Evolutionary conservation across 2,797 vertebrate species (phyloP).

Genomic region (Pantherophis alleghaniensis): DNA sequence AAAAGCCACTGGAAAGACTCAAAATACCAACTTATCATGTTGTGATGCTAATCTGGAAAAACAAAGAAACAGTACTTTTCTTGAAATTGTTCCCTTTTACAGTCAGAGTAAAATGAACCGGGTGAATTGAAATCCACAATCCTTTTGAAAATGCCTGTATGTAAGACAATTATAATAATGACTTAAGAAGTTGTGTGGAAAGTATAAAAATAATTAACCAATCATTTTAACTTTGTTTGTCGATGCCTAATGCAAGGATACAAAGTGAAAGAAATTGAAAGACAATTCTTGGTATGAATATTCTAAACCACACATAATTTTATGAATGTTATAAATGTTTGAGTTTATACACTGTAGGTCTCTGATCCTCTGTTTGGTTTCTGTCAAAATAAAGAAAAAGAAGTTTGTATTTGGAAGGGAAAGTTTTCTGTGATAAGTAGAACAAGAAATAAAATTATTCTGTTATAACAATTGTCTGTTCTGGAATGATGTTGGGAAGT

Average conservation of each 20-base stretch:
- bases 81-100: slow-evolving; percentile 31
- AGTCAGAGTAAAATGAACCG: neutral
- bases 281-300: neutral
- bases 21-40: neutral
- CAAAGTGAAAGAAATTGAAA: neutral
- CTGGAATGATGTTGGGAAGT: neutral
- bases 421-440: neutral
- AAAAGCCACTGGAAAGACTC: neutral
- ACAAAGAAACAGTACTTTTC: slow-evolving; percentile 39
- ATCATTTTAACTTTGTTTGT: neutral
- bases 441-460: neutral
- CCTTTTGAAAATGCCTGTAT: slow-evolving; percentile 2
- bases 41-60: slow-evolving; percentile 16
- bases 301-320: neutral
- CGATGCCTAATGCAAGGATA: neutral
- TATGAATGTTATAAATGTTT: neutral
- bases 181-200: neutral
- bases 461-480: neutral
- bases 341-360: neutral
- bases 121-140: slow-evolving; percentile 8
- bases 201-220: neutral
- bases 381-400: neutral
- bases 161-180: neutral
- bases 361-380: neutral
- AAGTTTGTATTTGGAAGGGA: neutral